Conservation (phyloP, 2,888 invertebrate species). For the Polydrusus cervinus region DNA sequence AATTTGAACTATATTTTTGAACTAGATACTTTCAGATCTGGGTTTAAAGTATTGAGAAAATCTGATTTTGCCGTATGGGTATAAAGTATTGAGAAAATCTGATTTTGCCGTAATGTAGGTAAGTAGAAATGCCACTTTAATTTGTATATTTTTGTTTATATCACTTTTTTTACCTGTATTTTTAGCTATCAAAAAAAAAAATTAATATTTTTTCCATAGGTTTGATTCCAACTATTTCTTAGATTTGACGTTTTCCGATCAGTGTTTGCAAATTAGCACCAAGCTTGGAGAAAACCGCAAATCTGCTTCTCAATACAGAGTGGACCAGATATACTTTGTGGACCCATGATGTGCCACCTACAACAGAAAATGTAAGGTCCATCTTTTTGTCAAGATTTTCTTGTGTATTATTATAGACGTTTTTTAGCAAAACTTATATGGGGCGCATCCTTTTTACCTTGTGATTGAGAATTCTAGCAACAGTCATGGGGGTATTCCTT, state of each 20-base stretch:
- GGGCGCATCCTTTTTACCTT: slow-evolving; percentile 88
- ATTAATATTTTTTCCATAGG: neutral
- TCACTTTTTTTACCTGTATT: too few relatives aligned
- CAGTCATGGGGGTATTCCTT: slow-evolving; percentile 84
- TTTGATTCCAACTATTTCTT: slow-evolving; percentile 77
- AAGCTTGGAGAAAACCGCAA: slow-evolving; percentile 79
- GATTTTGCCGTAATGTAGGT: slow-evolving; percentile 76
- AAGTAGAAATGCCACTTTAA: slow-evolving; percentile 62
- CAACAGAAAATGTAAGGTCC: slow-evolving; percentile 76
- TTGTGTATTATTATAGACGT: too few relatives aligned
- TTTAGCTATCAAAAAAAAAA: neutral
- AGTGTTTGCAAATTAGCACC: slow-evolving; percentile 81
- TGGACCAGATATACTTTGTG: slow-evolving; percentile 83
- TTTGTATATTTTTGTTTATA: too few relatives aligned
- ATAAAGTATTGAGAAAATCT: too few relatives aligned
- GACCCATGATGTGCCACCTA: slow-evolving; percentile 80
- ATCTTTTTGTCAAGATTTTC: neutral
- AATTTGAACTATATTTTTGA: slow-evolving; percentile 75
- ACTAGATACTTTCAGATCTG: slow-evolving; percentile 74
- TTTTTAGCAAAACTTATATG: slow-evolving; percentile 81
- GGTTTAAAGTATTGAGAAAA: slow-evolving; percentile 79
- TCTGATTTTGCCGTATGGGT: too few relatives aligned
- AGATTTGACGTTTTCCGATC: slow-evolving; percentile 83
- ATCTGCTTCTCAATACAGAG: slow-evolving; percentile 76
- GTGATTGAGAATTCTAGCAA: slow-evolving; percentile 80